A percentile compares a stretch with the other conserved stretches of the same genome.
phyloP scores from a whole-genome alignment of 2,797 vertebrate species.

The Trachurus trachurus region DNA sequence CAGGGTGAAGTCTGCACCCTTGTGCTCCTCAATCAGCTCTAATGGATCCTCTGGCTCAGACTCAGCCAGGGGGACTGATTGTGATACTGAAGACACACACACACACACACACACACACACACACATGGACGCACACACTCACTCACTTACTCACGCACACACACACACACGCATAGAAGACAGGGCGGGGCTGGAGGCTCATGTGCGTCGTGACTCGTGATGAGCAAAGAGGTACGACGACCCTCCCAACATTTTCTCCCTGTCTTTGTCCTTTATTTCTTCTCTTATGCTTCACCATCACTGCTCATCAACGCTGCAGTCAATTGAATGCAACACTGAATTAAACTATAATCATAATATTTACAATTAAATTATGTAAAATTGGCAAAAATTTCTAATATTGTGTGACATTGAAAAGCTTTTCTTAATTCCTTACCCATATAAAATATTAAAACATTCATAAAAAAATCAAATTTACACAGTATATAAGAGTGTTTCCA shows the following conservation, averaged over 20 bases:
- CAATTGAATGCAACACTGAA: not conserved
- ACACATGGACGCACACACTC: conserved; percentile 21
- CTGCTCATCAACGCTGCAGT: not conserved
- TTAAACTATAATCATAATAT: not conserved
- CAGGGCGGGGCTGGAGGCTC: conserved; percentile 55
- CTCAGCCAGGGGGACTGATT: conserved; percentile 71
- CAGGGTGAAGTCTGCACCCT: conserved; percentile 80
- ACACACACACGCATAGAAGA: conserved; percentile 10
- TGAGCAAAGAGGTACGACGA: conserved; percentile 68
- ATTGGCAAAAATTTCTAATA: not conserved
- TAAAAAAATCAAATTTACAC: not conserved
- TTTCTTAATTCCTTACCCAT: not conserved
- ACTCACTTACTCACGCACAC: conserved; percentile 6
- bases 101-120: conserved; percentile 23
- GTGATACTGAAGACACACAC: conserved; percentile 66
- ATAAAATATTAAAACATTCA: too few relatives aligned
- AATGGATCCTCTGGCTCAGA: conserved; percentile 87
- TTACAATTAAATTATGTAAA: not conserved
- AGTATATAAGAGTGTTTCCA: not conserved
- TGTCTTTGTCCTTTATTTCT: conserved; percentile 69
- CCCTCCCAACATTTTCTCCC: conserved; percentile 57
- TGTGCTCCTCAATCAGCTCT: conserved; percentile 85
- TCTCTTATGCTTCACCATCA: conserved; percentile 22
- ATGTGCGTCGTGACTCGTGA: conserved; percentile 43
- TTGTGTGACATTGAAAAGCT: not conserved